Base-by-base conservation (phyloP, 2,113 vertebrate species). In the Hypanus sabinus region DNA sequence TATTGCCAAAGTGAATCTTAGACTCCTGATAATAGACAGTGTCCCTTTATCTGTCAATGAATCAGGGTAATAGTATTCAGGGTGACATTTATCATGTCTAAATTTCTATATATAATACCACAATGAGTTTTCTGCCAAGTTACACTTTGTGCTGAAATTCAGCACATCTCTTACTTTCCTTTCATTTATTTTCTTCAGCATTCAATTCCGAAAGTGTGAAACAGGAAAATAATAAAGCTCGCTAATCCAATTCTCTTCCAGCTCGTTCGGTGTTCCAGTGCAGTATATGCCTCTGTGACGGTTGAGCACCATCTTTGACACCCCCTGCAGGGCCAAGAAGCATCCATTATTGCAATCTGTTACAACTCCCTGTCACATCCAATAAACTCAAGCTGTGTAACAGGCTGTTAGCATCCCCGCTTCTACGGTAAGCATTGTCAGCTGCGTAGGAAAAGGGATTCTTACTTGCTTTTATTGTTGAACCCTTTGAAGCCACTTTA, bases 11-110 rank as follows among this genome's bases (percentile, higher is more conserved):
- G 81, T 60, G 81, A 85, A 85, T 88, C 85, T 60, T 60, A 88
- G 85, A 33, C 30, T 88, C 4, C 57, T 88, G 85, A 65, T 65
- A 62, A 88, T 65, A 88, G 57, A 62, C 55, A 33, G 65, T 90
- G 55, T 87, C 55, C 60, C n/a, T 22, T n/a, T 65, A 33, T 90
- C 85, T 90, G 85, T 90, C 60, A 65, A n/a, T 27, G 30, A 68
- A 90, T 68, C 60, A 88, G 85, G 57, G 85, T 65, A 88, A 88
- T 65, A 30, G 85, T 62, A 88, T 65, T 88, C 57, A 65, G 85
- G 57, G 20, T 88, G 57, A 60, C 85, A 88, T 88, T 88, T 88
- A 88, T 88, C 85, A 88, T 65, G 85, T 88, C 85, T 16, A 18
- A 88, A 65, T 65, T 65, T 65, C 57, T 88, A 62, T 88, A 18